Evolutionary conservation across 2,113 vertebrate species (phyloP), one percentile per base, ranked within the genome.

Genomic region (Lynx canadensis): DNA sequence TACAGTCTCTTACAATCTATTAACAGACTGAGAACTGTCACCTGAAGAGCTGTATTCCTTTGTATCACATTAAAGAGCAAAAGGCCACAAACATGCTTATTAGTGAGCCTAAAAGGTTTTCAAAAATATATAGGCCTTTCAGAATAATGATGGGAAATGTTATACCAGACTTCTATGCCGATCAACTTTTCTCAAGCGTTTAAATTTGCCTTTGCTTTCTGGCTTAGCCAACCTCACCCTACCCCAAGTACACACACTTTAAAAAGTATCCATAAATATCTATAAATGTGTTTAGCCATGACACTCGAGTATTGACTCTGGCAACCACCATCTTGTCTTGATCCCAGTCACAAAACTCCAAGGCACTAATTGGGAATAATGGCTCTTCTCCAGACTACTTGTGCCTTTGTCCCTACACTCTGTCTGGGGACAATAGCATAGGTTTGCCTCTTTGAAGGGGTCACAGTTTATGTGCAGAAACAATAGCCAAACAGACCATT

Each of bases 151-250:
- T 31, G 9, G 50, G 33, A 91, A 89, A 81, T 45, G 36, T 83
- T 83, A 83, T 27, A 21, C n/a, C 71, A 83, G 52, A 96, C 5
- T 14, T 55, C 38, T 45, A 50, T 33, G 52, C 7, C 12, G 8
- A 18, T 89, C 33, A 66, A 60, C 36, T 93, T n/a, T 66, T 50
- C 55, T 11, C 2, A 57, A 82, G 13, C 13, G 69, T 57, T 36
- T 85, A 60, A 74, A 89, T 50, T 55, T 90, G 50, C 29, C 90
- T 92, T 76, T 78, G 2, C 71, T 91, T 97, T 91, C 68, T 74
- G 48, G 27, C 14, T 82, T 55, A 73, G 27, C 25, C 93, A 76
- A n/a, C 2, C 14, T 60, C 33, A 11, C 6, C 6, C 55, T 45
- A 25, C 36, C 6, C 73, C 36, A 3, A 23, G 18, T 27, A 55